Conservation (phyloP, 1,140 invertebrate genomes). For the Aphelenchoides fujianensis region DNA sequence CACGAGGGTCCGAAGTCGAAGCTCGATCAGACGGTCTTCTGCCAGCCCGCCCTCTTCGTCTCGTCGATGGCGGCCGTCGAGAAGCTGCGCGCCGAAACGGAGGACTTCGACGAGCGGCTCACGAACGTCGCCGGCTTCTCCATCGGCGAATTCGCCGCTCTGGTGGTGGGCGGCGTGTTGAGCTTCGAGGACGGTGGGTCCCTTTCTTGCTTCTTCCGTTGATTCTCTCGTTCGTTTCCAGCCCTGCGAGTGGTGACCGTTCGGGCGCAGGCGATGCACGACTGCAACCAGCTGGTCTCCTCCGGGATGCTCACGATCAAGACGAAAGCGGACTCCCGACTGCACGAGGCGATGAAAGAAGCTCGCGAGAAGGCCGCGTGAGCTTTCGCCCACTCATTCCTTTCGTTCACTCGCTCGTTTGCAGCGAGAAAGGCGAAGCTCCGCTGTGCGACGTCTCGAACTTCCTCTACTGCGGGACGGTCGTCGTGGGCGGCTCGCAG, state of each 20-base stretch:
- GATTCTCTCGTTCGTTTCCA: conserved; percentile 62
- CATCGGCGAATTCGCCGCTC: conserved; percentile 85
- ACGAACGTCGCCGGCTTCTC: conserved; percentile 86
- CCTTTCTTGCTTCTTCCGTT: conserved; percentile 5
- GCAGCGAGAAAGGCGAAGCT: conserved; percentile 64
- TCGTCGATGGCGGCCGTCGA: conserved; percentile 85
- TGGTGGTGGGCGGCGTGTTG: conserved; percentile 81
- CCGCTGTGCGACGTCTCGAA: conserved; percentile 80
- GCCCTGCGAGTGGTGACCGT: conserved; percentile 72
- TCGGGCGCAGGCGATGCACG: conserved; percentile 80
- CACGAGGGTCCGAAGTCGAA: conserved; percentile 77
- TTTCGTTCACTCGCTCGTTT: conserved; percentile 64
- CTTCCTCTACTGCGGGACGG: conserved; percentile 81
- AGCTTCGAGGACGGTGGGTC: conserved; percentile 75
- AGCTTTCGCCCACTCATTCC: conserved; percentile 40
- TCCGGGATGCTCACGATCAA: conserved; percentile 79
- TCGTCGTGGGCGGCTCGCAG: conserved; percentile 79
- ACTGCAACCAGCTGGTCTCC: conserved; percentile 71
- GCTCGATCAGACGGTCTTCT: conserved; percentile 76
- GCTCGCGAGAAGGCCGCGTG: conserved; percentile 43
- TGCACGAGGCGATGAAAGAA: conserved; percentile 54
- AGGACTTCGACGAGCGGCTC: conserved; percentile 65
- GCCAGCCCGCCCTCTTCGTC: conserved; percentile 83
- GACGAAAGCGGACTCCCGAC: conserved; percentile 57
- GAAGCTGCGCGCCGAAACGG: conserved; percentile 65